A percentile compares a stretch with the other conserved stretches of the same genome.
phyloP scores from a whole-genome alignment of 2,888 invertebrate species.

The Hydriomena furcata region DNA sequence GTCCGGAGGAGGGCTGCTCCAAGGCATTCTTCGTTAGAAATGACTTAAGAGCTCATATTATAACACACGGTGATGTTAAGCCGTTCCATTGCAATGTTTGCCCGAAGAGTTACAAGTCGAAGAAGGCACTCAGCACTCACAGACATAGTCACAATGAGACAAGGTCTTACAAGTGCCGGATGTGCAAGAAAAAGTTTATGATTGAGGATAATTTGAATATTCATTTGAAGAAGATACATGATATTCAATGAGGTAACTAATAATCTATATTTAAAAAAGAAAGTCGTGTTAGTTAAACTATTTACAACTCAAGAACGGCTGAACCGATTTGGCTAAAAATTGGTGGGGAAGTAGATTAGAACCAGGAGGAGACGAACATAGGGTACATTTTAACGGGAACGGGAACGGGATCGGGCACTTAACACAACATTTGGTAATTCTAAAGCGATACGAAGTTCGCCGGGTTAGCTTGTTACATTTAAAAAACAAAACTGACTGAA shows the following conservation, averaged over 20 bases:
- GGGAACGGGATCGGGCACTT: too few species aligned
- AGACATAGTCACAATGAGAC: slow-evolving; percentile 1
- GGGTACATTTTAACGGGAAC: too few species aligned
- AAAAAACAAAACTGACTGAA: too few species aligned
- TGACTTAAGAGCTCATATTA: background rate
- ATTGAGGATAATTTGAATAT: slow-evolving; percentile 2
- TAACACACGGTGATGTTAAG: background rate
- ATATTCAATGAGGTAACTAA: background rate
- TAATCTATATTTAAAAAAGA: too few species aligned
- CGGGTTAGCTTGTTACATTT: too few species aligned
- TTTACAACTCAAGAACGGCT: too few species aligned
- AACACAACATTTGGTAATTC: too few species aligned
- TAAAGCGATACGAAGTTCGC: too few species aligned
- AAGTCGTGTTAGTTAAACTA: too few species aligned
- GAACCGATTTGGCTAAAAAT: too few species aligned
- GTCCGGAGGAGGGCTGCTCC: background rate
- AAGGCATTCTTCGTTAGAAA: background rate
- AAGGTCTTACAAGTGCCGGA: background rate
- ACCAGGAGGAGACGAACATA: too few species aligned
- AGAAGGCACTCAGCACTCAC: background rate
- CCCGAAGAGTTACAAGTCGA: slow-evolving; percentile 3
- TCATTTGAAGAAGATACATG: slow-evolving; percentile 11
- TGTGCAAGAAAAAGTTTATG: slow-evolving; percentile 5
- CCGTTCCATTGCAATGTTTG: background rate
- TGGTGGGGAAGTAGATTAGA: too few species aligned